Percentiles rank a stretch among this genome's conserved stretches.
Evolutionary conservation across 2,113 vertebrate species (phyloP).

Genomic region (Notarius quadriscutis): DNA sequence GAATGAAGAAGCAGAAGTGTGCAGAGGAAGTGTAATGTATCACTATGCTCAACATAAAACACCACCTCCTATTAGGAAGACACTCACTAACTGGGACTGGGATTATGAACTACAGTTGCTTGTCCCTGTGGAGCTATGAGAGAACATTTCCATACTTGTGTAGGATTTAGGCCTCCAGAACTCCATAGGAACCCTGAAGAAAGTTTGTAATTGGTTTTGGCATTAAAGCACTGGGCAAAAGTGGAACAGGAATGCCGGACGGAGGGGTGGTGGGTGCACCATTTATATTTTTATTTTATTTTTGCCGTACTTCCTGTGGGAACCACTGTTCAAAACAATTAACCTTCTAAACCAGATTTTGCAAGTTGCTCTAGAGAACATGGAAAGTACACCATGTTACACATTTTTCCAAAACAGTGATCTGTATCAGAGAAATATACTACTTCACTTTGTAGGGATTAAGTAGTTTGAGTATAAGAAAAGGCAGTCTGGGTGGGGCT

Average conservation of each 20-base stretch:
- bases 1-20: conserved; percentile 33
- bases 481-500: conserved; percentile 31
- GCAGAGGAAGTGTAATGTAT: conserved; percentile 20
- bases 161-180: neutral
- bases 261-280: neutral
- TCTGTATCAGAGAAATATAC: neutral
- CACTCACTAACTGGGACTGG: conserved; percentile 14
- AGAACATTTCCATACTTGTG: neutral
- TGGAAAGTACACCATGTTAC: neutral
- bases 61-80: conserved; percentile 35
- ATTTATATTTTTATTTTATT: neutral
- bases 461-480: neutral
- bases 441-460: neutral
- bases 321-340: conserved; percentile 2
- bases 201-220: neutral
- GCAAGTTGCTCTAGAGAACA: neutral
- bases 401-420: neutral
- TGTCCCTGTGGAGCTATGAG: conserved; percentile 4
- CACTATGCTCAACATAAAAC: neutral
- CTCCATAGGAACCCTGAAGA: neutral
- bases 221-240: neutral
- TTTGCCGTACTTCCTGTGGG: neutral
- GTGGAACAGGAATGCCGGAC: neutral
- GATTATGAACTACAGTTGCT: conserved; percentile 6
- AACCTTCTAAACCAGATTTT: neutral